These are phyloP conservation scores for Alsophila aescularia DNA, from an alignment of 2,888 invertebrate species.

Conservation along the genomic window DNA sequence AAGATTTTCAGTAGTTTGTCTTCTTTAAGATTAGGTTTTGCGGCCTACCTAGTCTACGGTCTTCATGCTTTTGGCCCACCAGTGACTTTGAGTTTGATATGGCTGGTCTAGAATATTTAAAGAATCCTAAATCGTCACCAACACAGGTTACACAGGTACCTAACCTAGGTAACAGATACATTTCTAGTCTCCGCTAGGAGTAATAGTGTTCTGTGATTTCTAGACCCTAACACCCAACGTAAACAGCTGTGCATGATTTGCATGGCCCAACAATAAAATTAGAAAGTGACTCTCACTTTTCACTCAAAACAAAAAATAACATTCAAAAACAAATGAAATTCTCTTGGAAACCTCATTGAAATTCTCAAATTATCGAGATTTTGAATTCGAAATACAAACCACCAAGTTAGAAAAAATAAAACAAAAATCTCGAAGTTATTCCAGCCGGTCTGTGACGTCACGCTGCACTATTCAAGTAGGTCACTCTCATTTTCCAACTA, in stretches of 20 bases:
- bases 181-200: too few species aligned
- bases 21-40: too few species aligned
- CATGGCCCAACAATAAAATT: background rate
- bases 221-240: background rate
- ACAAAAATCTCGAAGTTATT: conserved; percentile 16
- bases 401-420: conserved; percentile 21
- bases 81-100: too few species aligned
- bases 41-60: too few species aligned
- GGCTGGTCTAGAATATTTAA: too few species aligned
- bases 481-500: conserved; percentile 39
- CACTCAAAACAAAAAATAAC: background rate
- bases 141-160: too few species aligned
- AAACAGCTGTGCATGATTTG: background rate
- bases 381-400: conserved; percentile 35
- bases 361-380: background rate
- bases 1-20: too few species aligned
- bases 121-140: too few species aligned
- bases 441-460: conserved; percentile 53
- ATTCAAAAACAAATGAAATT: background rate
- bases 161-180: too few species aligned
- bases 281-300: background rate
- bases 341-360: background rate
- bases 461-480: conserved; percentile 56
- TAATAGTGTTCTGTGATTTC: too few species aligned
- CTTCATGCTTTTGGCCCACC: too few species aligned